phyloP scores from a whole-genome alignment of 2,888 invertebrate species.

The Cabera pusaria region DNA sequence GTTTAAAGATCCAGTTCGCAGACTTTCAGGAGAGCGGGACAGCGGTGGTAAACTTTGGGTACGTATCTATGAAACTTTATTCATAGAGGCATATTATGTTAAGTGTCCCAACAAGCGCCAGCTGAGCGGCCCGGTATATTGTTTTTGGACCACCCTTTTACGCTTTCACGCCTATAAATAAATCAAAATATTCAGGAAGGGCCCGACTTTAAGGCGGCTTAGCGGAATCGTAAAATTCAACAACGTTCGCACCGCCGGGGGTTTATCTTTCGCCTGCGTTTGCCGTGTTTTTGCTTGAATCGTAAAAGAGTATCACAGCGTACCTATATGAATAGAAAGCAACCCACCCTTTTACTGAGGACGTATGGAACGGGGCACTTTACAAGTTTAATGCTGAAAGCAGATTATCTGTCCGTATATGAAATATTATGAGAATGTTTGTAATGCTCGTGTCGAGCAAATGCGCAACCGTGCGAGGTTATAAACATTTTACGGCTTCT shows the following conservation, averaged over 20 bases:
- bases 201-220: constrained; percentile 82
- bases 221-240: constrained; percentile 83
- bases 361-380: constrained; percentile 69
- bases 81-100: constrained; percentile 60
- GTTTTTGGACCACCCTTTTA: constrained; percentile 79
- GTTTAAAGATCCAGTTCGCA: constrained; percentile 11
- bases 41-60: constrained; percentile 28
- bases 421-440: constrained; percentile 29
- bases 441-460: constrained; percentile 20
- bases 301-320: constrained; percentile 78
- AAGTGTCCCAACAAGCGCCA: constrained; percentile 56
- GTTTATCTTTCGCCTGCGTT: constrained; percentile 75
- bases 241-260: constrained; percentile 72
- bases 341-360: constrained; percentile 69
- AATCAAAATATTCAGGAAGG: constrained; percentile 83
- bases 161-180: constrained; percentile 80
- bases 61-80: constrained; percentile 45
- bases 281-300: constrained; percentile 76
- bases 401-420: constrained; percentile 60
- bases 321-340: constrained; percentile 70
- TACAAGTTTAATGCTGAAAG: constrained; percentile 68
- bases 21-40: constrained; percentile 24
- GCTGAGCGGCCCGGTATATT: constrained; percentile 71
- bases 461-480: constrained; percentile 19
- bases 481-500: constrained; percentile 24